Conservation (phyloP, 2,888 invertebrate species). For the Endomychus coccineus region DNA sequence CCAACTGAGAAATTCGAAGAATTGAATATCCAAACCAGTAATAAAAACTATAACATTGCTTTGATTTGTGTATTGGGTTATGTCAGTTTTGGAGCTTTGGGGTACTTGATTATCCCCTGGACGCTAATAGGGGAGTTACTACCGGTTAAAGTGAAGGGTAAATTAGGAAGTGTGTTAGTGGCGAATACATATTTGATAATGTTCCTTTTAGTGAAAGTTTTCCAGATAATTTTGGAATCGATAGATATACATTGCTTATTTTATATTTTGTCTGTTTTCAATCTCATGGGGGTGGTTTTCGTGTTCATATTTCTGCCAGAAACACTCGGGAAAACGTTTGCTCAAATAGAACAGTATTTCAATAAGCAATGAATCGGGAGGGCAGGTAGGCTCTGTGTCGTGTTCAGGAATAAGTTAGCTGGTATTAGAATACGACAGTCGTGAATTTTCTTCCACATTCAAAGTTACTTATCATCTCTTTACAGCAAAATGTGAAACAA, state of each 20-base stretch:
- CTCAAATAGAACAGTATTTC: conserved; percentile 49
- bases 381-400: too few relatives aligned
- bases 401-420: too few relatives aligned
- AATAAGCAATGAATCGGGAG: conserved; percentile 11
- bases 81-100: conserved; percentile 48
- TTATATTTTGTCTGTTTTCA: conserved; percentile 44
- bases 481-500: too few relatives aligned
- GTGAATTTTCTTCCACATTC: too few relatives aligned
- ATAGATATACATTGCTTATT: conserved; percentile 45
- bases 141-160: conserved; percentile 48
- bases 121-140: conserved; percentile 49
- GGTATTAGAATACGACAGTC: too few relatives aligned
- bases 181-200: conserved; percentile 49
- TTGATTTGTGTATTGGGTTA: conserved; percentile 46
- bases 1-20: conserved; percentile 28
- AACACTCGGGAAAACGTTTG: conserved; percentile 50
- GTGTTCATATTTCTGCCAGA: conserved; percentile 50
- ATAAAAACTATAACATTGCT: conserved; percentile 39
- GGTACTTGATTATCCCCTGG: conserved; percentile 53
- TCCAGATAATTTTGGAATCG: conserved; percentile 43
- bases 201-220: conserved; percentile 49
- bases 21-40: conserved; percentile 26
- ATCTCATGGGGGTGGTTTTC: conserved; percentile 43
- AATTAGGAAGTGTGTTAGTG: conserved; percentile 47
- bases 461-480: too few relatives aligned